Evolutionary conservation across 2,797 vertebrate species (phyloP).

Genomic region (Lepidocolaptes lacrymiger): DNA sequence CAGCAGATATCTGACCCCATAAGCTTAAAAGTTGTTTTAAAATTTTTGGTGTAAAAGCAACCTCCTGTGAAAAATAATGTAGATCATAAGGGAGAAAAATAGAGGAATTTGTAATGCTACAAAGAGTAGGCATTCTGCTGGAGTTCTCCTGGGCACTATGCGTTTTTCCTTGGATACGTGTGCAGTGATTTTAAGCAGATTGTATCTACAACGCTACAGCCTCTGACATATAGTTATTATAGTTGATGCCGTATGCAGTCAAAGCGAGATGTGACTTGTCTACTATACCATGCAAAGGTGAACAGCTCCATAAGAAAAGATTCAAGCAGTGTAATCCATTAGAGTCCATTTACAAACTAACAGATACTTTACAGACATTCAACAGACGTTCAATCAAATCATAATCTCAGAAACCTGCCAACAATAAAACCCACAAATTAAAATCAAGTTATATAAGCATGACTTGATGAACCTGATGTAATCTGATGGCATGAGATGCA

Average conservation of each 20-base stretch:
- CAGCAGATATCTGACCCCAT: background rate
- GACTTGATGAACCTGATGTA: conserved; percentile 72
- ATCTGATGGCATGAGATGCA: conserved; percentile 61
- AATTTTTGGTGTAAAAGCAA: background rate
- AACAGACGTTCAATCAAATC: conserved; percentile 68
- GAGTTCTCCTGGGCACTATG: background rate
- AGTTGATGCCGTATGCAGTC: conserved; percentile 13
- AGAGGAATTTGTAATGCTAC: background rate
- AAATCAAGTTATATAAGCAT: conserved; percentile 70
- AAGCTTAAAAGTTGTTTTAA: background rate
- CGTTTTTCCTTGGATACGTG: background rate
- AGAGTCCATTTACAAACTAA: conserved; percentile 68
- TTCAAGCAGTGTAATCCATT: conserved; percentile 58
- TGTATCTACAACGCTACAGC: conserved; percentile 11
- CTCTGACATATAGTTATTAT: conserved; percentile 64
- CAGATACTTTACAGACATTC: conserved; percentile 72
- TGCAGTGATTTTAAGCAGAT: conserved; percentile 28
- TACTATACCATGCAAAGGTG: conserved; percentile 65
- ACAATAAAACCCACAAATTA: conserved; percentile 71
- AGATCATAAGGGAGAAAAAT: background rate
- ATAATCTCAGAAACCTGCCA: conserved; percentile 69
- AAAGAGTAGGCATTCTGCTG: background rate
- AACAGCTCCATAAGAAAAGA: conserved; percentile 54
- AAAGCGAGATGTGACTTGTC: conserved; percentile 64
- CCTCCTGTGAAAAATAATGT: background rate